Base-by-base conservation (phyloP, 1,140 invertebrate genomes). In the Hyphantria cunea region DNA sequence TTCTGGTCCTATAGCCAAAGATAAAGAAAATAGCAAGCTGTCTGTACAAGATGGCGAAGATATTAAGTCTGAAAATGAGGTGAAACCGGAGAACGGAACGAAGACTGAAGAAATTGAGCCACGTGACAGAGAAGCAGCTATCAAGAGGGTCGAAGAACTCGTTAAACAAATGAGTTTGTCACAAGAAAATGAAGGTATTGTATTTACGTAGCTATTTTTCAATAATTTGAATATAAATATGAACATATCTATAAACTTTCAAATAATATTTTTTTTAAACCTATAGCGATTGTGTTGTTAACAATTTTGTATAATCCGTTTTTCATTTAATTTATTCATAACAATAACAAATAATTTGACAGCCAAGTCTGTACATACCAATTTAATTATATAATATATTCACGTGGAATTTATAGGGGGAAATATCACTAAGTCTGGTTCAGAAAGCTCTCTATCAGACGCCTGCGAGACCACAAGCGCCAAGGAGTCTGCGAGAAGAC, bases 381-480 rank as follows among this genome's bases (percentile, higher is more conserved):
- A n/a, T n/a, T n/a, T n/a, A 25, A 25, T 25, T 3, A 3, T 5
- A 5, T 25, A 25, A 25, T 25, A 25, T 3, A 25, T 5, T 3
- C 5, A 3, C 17, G 17, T 25, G 17, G 10, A 42, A 37, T 13
- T 44, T 12, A 56, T 62, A 58, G 41, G 52, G 84, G 84, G 78
- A 0, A 76, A 78, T 50, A 80, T 96, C 53, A 92, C 92, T 37
- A 97, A 97, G 89, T 97, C 96, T 68, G 95, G 94, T 6, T 97
- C 96, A 0, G 96, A 97, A 72, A 97, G 96, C 70, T 97, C 96
- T 75, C 89, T 97, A 45, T 97, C 96, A 0, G 96, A 97, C 71
- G 93, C 90, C 79, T 89, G 93, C 66, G 92, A 93, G 42, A 91
- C 92, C 14, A 92, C 93, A 53, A 95, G 93, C 74, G 89, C 93